These are phyloP conservation scores for Tiliacea aurago DNA, from an alignment of 2,888 invertebrate species.

Conservation along the genomic window DNA sequence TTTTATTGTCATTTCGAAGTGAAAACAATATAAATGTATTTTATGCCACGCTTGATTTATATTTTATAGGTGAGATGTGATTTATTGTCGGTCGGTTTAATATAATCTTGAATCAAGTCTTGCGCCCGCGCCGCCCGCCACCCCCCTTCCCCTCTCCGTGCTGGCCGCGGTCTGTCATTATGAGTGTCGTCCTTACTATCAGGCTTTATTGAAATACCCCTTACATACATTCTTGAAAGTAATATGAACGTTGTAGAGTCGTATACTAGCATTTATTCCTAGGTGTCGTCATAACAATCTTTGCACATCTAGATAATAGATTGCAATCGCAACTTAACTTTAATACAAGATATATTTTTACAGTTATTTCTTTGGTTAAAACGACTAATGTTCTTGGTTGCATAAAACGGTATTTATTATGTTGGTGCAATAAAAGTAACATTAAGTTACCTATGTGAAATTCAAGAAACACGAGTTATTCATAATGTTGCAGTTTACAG, in stretches of 20 bases:
- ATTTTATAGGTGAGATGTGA: conserved; percentile 88
- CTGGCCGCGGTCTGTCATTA: conserved; percentile 60
- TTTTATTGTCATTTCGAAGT: conserved; percentile 88
- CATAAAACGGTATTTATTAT: conserved; percentile 40
- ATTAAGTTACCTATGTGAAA: conserved; percentile 22
- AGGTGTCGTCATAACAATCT: not conserved
- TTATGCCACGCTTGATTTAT: conserved; percentile 88
- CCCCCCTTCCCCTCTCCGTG: conserved; percentile 41
- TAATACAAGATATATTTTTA: not conserved
- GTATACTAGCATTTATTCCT: conserved; percentile 10
- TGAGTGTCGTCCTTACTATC: conserved; percentile 57
- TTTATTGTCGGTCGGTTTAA: conserved; percentile 85
- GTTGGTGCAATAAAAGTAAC: conserved; percentile 35
- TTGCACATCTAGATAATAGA: conserved; percentile 4
- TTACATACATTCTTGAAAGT: conserved; percentile 32
- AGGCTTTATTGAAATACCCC: conserved; percentile 54
- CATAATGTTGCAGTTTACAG: conserved; percentile 28
- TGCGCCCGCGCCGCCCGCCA: conserved; percentile 59
- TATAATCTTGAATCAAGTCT: conserved; percentile 80
- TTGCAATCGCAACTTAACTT: conserved; percentile 1
- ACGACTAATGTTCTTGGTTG: not conserved
- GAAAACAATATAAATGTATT: conserved; percentile 90
- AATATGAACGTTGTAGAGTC: not conserved
- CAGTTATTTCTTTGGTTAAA: conserved; percentile 4
- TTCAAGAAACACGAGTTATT: conserved; percentile 27